Conservation (phyloP, 2,113 vertebrate species). For the Corvus moneduloides region DNA sequence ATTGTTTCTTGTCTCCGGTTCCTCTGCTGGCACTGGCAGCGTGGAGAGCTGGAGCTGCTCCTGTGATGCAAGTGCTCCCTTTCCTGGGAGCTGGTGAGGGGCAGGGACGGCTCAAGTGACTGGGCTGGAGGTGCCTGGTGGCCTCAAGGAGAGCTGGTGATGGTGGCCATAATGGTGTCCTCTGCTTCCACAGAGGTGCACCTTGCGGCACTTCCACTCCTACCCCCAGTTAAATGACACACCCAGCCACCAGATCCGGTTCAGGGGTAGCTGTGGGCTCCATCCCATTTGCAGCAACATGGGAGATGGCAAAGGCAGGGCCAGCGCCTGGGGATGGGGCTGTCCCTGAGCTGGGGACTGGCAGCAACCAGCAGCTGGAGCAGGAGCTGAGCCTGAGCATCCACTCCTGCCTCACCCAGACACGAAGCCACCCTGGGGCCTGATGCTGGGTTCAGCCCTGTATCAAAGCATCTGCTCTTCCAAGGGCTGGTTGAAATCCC, state of each 20-base stretch:
- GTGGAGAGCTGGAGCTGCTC: background rate
- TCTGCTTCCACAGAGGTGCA: background rate
- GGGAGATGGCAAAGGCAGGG: background rate
- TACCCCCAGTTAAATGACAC: background rate
- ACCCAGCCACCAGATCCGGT: background rate
- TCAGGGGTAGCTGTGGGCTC: background rate
- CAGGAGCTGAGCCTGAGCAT: background rate
- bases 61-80: background rate
- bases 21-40: background rate
- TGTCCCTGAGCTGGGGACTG: background rate
- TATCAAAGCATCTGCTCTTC: background rate
- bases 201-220: background rate
- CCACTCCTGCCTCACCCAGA: background rate
- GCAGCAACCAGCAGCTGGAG: background rate
- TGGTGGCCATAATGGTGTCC: background rate
- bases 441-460: background rate
- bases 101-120: accelerated
- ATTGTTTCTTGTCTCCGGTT: background rate
- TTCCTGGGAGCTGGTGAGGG: background rate
- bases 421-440: accelerated
- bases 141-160: background rate
- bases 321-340: accelerated
- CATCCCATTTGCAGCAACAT: background rate
- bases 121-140: background rate
- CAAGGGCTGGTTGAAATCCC: background rate